Conservation (phyloP, 2,888 invertebrate species). For the Caenorhabditis sp. region DNA sequence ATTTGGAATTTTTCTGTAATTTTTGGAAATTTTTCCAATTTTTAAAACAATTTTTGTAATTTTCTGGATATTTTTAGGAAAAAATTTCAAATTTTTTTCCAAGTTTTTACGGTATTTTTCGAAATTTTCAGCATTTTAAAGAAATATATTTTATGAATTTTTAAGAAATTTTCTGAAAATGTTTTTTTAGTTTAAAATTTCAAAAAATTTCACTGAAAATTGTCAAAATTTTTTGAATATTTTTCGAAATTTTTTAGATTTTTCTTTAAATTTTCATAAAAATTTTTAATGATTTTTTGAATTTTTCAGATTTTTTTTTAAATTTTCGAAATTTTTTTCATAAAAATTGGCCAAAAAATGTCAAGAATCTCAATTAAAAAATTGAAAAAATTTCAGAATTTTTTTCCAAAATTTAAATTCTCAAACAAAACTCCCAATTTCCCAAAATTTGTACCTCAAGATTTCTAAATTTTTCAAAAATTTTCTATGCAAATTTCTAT, state of each 20-base stretch:
- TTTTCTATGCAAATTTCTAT: no score
- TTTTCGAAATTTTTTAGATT: background rate
- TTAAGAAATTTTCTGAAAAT: background rate
- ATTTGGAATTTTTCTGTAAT: background rate
- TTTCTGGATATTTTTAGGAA: background rate
- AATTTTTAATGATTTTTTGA: background rate
- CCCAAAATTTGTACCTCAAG: no score
- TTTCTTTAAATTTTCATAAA: no score
- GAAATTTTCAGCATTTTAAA: background rate
- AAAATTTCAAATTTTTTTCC: constrained; percentile 4
- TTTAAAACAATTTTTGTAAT: background rate
- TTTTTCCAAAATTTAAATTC: background rate
- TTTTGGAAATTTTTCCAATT: background rate
- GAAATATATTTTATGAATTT: no score
- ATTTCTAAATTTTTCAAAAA: no score
- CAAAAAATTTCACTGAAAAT: background rate
- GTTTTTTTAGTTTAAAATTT: background rate
- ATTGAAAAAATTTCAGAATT: background rate
- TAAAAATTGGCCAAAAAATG: constrained; percentile 1
- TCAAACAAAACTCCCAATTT: no score
- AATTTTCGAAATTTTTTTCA: background rate
- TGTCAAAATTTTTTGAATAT: background rate
- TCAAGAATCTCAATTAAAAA: background rate
- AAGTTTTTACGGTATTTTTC: background rate
- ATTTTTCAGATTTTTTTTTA: background rate